Conservation (phyloP, 2,113 vertebrate genomes). For the Antennarius striatus region DNA sequence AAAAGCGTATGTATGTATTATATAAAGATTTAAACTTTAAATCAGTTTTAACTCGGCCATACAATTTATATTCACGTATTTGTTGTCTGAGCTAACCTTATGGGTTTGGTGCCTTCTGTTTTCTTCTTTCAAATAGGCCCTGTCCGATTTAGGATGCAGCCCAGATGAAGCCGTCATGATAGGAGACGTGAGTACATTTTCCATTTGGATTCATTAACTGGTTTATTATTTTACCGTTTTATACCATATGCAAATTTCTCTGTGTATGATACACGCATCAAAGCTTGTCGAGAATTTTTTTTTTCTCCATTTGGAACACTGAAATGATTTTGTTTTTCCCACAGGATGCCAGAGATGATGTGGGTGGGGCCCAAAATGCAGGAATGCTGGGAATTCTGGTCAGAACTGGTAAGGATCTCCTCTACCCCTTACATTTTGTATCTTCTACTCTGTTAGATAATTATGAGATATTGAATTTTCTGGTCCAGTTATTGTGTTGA, state of each 20-base stretch:
- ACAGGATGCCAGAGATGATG: conserved; percentile 93
- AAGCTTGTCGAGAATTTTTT: not conserved
- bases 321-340: not conserved
- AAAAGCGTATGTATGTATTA: no score
- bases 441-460: not conserved
- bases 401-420: conserved; percentile 83
- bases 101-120: not conserved
- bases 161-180: conserved; percentile 93
- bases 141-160: conserved; percentile 77
- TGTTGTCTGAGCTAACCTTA: not conserved
- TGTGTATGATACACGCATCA: not conserved
- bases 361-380: conserved; percentile 88
- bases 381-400: conserved; percentile 96
- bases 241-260: no score
- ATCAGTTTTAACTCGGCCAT: not conserved
- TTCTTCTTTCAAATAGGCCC: conserved; percentile 47
- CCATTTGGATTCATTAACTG: not conserved
- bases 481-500: no score
- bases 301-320: no score
- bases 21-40: not conserved
- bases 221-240: no score
- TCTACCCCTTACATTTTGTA: not conserved
- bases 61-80: not conserved
- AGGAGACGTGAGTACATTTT: conserved; percentile 86
- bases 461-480: no score